Evolutionary conservation across 1,140 invertebrate species (phyloP).

Genomic region (Micrasema longulum): DNA sequence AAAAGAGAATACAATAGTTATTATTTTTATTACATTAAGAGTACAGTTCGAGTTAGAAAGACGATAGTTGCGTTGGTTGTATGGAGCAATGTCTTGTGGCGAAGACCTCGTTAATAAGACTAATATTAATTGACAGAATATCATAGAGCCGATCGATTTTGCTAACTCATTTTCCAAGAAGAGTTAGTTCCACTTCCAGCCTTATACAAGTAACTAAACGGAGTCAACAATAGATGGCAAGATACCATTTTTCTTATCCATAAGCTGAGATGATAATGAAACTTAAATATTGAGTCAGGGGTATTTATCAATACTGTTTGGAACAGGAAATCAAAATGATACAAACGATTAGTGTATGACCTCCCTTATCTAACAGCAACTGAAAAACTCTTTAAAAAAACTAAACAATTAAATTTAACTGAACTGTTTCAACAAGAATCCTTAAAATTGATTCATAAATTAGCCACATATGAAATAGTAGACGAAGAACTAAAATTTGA

Average conservation of each 20-base stretch:
- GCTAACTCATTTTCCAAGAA: conserved; percentile 25
- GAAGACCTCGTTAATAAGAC: conserved; percentile 13
- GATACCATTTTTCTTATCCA: conserved; percentile 29
- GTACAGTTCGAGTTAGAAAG: background rate
- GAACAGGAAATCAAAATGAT: too few relatives aligned
- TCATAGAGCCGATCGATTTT: conserved; percentile 14
- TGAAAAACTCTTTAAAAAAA: too few relatives aligned
- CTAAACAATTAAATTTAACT: too few relatives aligned
- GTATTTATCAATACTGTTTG: too few relatives aligned
- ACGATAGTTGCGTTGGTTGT: background rate
- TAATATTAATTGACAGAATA: conserved; percentile 24
- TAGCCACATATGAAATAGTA: too few relatives aligned
- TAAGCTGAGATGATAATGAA: conserved; percentile 25
- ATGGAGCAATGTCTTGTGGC: background rate
- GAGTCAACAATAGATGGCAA: conserved; percentile 29
- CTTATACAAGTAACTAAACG: conserved; percentile 9
- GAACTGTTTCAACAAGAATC: too few relatives aligned
- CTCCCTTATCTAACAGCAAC: too few relatives aligned
- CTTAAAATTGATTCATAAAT: too few relatives aligned
- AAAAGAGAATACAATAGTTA: too few relatives aligned
- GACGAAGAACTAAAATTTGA: too few relatives aligned
- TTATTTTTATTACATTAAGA: too few relatives aligned
- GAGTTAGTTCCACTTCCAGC: background rate
- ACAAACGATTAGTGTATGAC: too few relatives aligned
- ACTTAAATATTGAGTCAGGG: background rate